Evolutionary conservation across 2,797 vertebrate species (phyloP).

Genomic region (Geotria australis): DNA sequence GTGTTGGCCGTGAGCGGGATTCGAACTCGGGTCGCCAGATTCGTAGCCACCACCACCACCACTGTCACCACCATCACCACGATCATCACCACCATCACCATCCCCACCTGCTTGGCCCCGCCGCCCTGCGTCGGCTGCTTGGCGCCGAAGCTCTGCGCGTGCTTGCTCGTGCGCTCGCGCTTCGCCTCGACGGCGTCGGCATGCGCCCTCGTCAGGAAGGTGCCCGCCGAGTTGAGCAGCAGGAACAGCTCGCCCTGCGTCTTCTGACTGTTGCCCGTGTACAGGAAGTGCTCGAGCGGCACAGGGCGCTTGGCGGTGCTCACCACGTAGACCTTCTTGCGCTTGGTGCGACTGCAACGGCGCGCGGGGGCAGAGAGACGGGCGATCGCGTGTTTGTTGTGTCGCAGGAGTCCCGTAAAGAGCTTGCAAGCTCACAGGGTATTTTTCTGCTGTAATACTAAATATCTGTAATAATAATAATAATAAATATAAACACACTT

Average conservation of each 20-base stretch:
- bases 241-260: constrained; percentile 59
- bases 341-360: constrained; percentile 35
- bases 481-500: no score
- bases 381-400: no score
- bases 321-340: constrained; percentile 50
- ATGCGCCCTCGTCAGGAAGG: constrained; percentile 53
- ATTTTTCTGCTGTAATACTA: no score
- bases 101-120: constrained; percentile 9
- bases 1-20: no score
- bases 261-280: constrained; percentile 65
- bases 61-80: no score
- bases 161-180: constrained; percentile 55
- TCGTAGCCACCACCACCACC: no score
- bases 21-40: no score
- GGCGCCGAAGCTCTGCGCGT: constrained; percentile 56
- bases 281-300: constrained; percentile 50
- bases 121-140: constrained; percentile 16
- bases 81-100: neutral
- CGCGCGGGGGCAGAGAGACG: no score
- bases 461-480: no score
- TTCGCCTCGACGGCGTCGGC: constrained; percentile 46
- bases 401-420: no score
- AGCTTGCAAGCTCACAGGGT: no score
- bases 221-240: constrained; percentile 26
- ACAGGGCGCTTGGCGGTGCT: constrained; percentile 50